Conservation (phyloP, 1,140 invertebrate genomes). For the Helicoverpa zea region DNA sequence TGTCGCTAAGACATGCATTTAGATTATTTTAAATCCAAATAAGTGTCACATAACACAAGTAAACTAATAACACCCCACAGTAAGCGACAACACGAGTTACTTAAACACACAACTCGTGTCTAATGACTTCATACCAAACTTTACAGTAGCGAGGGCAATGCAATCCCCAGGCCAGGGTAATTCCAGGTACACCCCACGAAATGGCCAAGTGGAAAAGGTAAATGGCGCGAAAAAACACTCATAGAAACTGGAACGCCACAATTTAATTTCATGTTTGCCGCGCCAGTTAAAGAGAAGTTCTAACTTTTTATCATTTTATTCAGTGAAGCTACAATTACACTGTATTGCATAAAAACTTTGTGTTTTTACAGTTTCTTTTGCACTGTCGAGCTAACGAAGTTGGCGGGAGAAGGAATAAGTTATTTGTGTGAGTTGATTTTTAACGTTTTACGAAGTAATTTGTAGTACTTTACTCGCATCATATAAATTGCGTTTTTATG, state of each 20-base stretch:
- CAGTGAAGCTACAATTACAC: constrained; percentile 63
- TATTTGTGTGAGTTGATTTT: constrained; percentile 34
- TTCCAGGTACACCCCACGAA: constrained; percentile 16
- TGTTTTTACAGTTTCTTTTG: constrained; percentile 60
- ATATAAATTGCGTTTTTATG: constrained; percentile 39
- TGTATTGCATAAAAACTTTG: constrained; percentile 57
- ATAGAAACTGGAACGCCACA: constrained; percentile 26
- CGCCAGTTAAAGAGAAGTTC: constrained; percentile 52
- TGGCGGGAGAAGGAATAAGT: constrained; percentile 42
- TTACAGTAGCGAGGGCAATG: not conserved
- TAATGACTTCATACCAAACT: constrained; percentile 24
- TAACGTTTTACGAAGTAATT: not conserved
- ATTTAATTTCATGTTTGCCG: constrained; percentile 61
- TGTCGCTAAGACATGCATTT: too few species aligned
- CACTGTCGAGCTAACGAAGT: constrained; percentile 54
- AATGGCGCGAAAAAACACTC: constrained; percentile 34
- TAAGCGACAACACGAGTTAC: not conserved
- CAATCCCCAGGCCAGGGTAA: constrained; percentile 10
- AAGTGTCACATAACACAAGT: not conserved
- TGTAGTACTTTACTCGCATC: constrained; percentile 18
- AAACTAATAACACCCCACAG: not conserved
- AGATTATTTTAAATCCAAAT: too few species aligned
- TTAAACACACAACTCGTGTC: not conserved
- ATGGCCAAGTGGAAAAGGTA: constrained; percentile 35
- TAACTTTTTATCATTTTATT: constrained; percentile 59